Conservation (phyloP, 1,140 invertebrate genomes). For the Drosophila equinoxialis region DNA sequence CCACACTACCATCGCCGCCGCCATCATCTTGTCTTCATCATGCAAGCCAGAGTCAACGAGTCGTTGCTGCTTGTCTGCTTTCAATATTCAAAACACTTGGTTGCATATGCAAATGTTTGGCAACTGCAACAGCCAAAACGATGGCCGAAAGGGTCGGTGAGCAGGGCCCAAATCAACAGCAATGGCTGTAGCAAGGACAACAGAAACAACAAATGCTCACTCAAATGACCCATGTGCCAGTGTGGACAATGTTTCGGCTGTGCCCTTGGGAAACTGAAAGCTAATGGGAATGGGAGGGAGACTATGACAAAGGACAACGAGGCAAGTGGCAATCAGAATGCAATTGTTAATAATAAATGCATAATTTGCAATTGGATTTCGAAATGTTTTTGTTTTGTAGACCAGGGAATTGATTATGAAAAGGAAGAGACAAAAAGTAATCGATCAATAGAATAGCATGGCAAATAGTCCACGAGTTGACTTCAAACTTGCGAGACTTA, state of each 20-base stretch:
- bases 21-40: not conserved
- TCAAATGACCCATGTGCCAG: slow-evolving; percentile 72
- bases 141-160: not conserved
- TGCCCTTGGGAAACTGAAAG: slow-evolving; percentile 51
- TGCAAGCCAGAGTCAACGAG: not conserved
- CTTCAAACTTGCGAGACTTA: no score
- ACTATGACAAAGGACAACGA: not conserved
- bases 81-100: slow-evolving; percentile 79
- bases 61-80: slow-evolving; percentile 53
- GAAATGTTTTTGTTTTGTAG: slow-evolving; percentile 69
- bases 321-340: slow-evolving; percentile 65
- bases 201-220: slow-evolving; percentile 72
- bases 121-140: slow-evolving; percentile 39
- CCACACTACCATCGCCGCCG: not conserved
- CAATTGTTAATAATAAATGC: slow-evolving; percentile 81
- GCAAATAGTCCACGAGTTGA: not conserved
- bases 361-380: slow-evolving; percentile 78
- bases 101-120: slow-evolving; percentile 72
- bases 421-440: slow-evolving; percentile 8
- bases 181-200: slow-evolving; percentile 21
- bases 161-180: slow-evolving; percentile 48
- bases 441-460: not conserved
- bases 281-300: slow-evolving; percentile 20
- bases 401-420: slow-evolving; percentile 60
- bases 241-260: slow-evolving; percentile 34